phyloP scores from a whole-genome alignment of 2,113 vertebrate species.

The Lepus timidus region DNA sequence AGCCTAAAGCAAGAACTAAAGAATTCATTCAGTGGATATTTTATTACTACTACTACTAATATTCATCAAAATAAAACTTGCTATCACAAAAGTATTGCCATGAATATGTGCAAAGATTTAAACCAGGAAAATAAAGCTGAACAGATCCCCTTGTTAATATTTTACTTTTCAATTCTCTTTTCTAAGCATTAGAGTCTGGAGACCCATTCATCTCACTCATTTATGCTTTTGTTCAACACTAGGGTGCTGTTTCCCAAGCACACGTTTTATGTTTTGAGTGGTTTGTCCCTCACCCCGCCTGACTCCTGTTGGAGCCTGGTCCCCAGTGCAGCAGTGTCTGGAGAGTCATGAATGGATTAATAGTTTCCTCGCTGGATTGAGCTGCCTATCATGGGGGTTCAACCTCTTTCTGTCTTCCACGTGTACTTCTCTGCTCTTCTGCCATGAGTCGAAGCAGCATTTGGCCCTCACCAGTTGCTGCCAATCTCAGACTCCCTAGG shows the following conservation, averaged over 20 bases:
- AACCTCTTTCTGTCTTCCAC: not conserved
- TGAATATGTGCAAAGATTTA: not conserved
- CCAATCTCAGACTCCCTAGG: not conserved
- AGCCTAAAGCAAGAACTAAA: not conserved
- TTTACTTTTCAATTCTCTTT: not conserved
- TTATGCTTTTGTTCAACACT: not conserved
- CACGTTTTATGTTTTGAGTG: not conserved
- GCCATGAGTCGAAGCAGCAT: not conserved
- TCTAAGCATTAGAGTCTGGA: not conserved
- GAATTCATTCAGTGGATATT: not conserved
- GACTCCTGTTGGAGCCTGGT: not conserved
- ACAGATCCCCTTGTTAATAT: not conserved
- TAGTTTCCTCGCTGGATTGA: not conserved
- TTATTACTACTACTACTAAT: not conserved
- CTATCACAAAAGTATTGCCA: not conserved
- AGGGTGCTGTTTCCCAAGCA: not conserved
- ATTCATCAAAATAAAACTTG: not conserved
- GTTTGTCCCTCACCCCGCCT: too few relatives aligned
- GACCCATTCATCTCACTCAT: not conserved
- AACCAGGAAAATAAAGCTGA: not conserved
- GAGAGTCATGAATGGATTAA: not conserved
- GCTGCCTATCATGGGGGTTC: not conserved
- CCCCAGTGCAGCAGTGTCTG: not conserved
- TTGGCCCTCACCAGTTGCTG: not conserved
- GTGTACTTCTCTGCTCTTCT: not conserved